These are phyloP conservation scores for Helicoverpa armigera DNA, from an alignment of 1,140 invertebrate species.

Conservation along the genomic window DNA sequence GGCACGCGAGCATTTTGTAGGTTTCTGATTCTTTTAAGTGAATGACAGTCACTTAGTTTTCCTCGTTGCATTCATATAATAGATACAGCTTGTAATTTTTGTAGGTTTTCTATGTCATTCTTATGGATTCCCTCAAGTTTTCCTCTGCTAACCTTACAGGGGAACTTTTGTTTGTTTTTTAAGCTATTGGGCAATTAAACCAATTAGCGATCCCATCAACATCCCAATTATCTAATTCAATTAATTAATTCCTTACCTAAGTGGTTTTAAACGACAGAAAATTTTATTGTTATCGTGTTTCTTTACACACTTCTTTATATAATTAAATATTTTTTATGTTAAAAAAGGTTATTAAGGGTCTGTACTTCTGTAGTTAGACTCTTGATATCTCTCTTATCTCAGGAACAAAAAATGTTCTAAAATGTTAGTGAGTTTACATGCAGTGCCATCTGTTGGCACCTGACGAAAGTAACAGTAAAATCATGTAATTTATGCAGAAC, in stretches of 20 bases:
- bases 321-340: too few species aligned
- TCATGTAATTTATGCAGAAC: not conserved
- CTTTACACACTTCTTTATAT: too few species aligned
- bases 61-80: conserved; percentile 24
- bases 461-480: not conserved
- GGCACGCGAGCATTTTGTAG: conserved; percentile 53
- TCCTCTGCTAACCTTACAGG: not conserved
- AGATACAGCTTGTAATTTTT: not conserved
- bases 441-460: conserved; percentile 35
- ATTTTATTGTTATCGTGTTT: too few species aligned
- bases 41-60: conserved; percentile 34
- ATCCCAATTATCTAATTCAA: too few species aligned
- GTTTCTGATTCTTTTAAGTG: conserved; percentile 55
- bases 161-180: not conserved
- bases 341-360: too few species aligned
- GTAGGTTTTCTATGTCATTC: conserved; percentile 1
- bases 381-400: too few species aligned
- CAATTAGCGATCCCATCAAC: too few species aligned
- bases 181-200: too few species aligned
- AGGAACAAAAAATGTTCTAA: too few species aligned
- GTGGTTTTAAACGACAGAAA: too few species aligned
- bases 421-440: not conserved
- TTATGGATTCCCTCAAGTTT: not conserved
- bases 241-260: too few species aligned
- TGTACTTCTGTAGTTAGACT: too few species aligned